Conservation (phyloP, 2,113 vertebrate species). For the Nothobranchius kuhntae region DNA sequence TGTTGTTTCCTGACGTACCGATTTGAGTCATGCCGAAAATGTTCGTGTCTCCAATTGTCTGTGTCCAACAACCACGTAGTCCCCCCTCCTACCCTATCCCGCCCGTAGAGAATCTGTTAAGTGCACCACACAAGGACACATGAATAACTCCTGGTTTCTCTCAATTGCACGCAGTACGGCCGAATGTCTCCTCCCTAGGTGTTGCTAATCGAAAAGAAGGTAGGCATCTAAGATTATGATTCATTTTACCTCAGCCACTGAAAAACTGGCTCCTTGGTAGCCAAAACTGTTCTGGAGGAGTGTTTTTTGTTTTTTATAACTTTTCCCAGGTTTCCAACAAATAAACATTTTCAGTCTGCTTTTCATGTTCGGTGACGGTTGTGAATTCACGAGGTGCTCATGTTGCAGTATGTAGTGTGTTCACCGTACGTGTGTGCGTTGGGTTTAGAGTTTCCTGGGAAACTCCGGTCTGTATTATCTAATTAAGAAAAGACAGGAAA, state of each 20-base stretch:
- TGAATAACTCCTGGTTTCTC: conserved; percentile 96
- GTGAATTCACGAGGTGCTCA: conserved; percentile 14
- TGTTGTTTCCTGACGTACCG: conserved; percentile 81
- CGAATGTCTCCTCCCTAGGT: conserved; percentile 99
- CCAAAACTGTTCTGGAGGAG: conserved; percentile 22
- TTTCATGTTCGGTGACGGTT: conserved; percentile 14
- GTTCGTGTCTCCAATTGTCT: conserved; percentile 84
- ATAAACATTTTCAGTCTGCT: neutral
- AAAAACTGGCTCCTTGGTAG: conserved; percentile 22
- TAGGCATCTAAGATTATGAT: conserved; percentile 85
- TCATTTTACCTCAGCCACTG: conserved; percentile 3
- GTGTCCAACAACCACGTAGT: conserved; percentile 81
- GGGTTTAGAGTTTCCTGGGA: conserved; percentile 20
- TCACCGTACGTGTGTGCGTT: conserved; percentile 33
- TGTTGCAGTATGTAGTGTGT: conserved; percentile 8
- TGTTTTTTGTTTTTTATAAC: conserved; percentile 2
- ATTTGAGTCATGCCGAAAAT: conserved; percentile 78
- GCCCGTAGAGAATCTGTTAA: conserved; percentile 58
- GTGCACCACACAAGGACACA: conserved; percentile 77
- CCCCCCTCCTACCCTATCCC: conserved; percentile 24
- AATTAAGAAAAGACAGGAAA: conserved; percentile 32
- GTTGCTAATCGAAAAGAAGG: conserved; percentile 99
- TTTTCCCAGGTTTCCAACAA: conserved; percentile 21
- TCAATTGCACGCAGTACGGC: conserved; percentile 94
- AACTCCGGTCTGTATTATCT: conserved; percentile 28